Conservation (phyloP, 2,888 invertebrate genomes). For the Hypena proboscidalis region DNA sequence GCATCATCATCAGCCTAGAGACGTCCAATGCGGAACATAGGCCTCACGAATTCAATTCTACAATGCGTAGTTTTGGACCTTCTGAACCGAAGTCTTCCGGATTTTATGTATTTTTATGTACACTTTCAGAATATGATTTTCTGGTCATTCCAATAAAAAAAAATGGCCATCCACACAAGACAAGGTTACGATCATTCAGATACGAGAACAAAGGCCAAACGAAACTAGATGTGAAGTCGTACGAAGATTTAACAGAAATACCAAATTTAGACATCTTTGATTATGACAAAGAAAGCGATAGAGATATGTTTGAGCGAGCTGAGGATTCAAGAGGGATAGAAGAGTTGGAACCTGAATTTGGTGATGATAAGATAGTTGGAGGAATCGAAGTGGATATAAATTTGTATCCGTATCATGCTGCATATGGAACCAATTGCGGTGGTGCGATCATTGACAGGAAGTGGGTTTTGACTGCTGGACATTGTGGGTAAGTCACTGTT, state of each 20-base stretch:
- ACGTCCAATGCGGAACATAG: too few species aligned
- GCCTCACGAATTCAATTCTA: too few species aligned
- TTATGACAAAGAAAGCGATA: slow-evolving; percentile 48
- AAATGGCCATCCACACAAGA: slow-evolving; percentile 29
- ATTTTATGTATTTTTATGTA: too few species aligned
- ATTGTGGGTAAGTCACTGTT: slow-evolving; percentile 79
- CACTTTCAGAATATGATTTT: slow-evolving; percentile 65
- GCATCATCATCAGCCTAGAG: too few species aligned
- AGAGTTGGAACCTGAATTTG: slow-evolving; percentile 44
- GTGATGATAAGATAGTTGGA: slow-evolving; percentile 74
- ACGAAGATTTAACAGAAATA: slow-evolving; percentile 62
- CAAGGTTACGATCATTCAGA: slow-evolving; percentile 18
- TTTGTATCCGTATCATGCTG: slow-evolving; percentile 75
- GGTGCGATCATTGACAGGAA: slow-evolving; percentile 72
- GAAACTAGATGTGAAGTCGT: slow-evolving; percentile 64
- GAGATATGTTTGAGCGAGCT: slow-evolving; percentile 22
- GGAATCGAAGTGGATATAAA: slow-evolving; percentile 73
- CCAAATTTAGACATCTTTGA: slow-evolving; percentile 66
- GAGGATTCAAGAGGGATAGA: slow-evolving; percentile 24
- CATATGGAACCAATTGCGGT: slow-evolving; percentile 76
- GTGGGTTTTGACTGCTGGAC: slow-evolving; percentile 77
- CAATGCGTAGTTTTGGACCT: too few species aligned
- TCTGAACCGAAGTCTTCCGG: too few species aligned
- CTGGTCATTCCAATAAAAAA: slow-evolving; percentile 63
- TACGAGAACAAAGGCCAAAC: slow-evolving; percentile 19